Conservation (phyloP, 2,888 invertebrate species). For the Diachrysia chrysitis region DNA sequence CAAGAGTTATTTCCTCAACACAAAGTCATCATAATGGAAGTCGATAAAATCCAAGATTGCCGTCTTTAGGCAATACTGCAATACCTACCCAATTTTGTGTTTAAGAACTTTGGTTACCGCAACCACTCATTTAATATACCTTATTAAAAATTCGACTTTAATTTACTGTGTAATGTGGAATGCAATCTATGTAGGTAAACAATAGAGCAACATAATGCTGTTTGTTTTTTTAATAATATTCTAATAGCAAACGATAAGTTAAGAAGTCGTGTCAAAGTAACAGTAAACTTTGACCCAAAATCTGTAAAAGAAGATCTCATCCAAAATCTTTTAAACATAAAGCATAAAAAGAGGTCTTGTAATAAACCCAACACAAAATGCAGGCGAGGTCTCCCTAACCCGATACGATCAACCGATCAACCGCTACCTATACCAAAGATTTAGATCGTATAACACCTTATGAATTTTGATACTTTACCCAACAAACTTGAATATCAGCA, state of each 20-base stretch:
- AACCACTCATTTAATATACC: no score
- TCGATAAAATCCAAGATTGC: background rate
- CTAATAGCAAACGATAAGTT: background rate
- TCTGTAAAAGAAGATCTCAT: slow-evolving; percentile 7
- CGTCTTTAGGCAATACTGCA: background rate
- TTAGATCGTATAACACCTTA: slow-evolving; percentile 43
- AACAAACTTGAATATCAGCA: slow-evolving; percentile 46
- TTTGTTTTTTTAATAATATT: no score
- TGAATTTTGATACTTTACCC: slow-evolving; percentile 55
- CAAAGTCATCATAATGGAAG: slow-evolving; percentile 3
- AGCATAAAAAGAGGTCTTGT: slow-evolving; percentile 21
- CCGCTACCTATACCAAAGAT: slow-evolving; percentile 42
- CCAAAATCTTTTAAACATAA: slow-evolving; percentile 26
- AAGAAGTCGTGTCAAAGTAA: slow-evolving; percentile 18
- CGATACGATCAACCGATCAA: slow-evolving; percentile 44
- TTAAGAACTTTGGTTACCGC: background rate
- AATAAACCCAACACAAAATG: slow-evolving; percentile 42
- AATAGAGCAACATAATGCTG: no score
- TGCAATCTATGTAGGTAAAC: no score
- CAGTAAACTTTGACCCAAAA: slow-evolving; percentile 31
- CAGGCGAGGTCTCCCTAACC: slow-evolving; percentile 15
- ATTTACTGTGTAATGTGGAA: no score
- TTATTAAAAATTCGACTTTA: no score
- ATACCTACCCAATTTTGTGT: background rate
- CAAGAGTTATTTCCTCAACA: slow-evolving; percentile 3